Conservation (phyloP, 2,797 vertebrate genomes). For the Karalla daura region DNA sequence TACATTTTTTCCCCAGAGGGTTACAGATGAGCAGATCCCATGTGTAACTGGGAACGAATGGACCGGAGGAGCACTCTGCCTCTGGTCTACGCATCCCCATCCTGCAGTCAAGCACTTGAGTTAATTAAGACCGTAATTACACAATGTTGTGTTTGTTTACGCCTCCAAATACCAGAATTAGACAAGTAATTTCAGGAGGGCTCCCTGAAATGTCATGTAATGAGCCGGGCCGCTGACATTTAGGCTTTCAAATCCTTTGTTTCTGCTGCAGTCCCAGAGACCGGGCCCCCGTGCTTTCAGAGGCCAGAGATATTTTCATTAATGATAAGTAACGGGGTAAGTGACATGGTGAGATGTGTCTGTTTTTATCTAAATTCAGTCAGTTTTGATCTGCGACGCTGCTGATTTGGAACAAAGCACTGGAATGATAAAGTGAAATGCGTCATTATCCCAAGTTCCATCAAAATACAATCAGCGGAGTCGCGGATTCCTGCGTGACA, state of each 20-base stretch:
- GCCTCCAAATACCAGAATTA: slow-evolving; percentile 72
- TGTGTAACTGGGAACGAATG: slow-evolving; percentile 35
- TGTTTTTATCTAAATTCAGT: not conserved
- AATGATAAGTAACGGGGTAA: not conserved
- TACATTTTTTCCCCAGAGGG: slow-evolving; percentile 1
- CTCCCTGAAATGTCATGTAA: slow-evolving; percentile 69
- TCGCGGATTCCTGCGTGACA: slow-evolving; percentile 55
- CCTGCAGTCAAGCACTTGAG: slow-evolving; percentile 64
- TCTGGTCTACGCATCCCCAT: slow-evolving; percentile 35
- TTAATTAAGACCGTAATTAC: slow-evolving; percentile 75
- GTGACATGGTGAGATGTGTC: not conserved
- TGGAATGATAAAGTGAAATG: slow-evolving; percentile 36
- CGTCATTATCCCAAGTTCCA: slow-evolving; percentile 65
- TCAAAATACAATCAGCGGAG: slow-evolving; percentile 67
- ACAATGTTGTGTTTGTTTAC: slow-evolving; percentile 69
- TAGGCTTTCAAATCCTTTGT: slow-evolving; percentile 23
- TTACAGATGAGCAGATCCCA: slow-evolving; percentile 17
- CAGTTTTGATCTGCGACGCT: slow-evolving; percentile 21
- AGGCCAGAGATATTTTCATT: not conserved
- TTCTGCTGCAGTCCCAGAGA: slow-evolving; percentile 24
- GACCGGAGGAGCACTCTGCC: slow-evolving; percentile 36
- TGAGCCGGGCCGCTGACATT: slow-evolving; percentile 59
- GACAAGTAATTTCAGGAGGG: slow-evolving; percentile 46
- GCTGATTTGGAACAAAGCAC: slow-evolving; percentile 14
- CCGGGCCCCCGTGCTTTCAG: not conserved